Evolutionary conservation across 1,140 invertebrate species (phyloP), one percentile per base, ranked within the genome.

Genomic region (Drosophila obscura): DNA sequence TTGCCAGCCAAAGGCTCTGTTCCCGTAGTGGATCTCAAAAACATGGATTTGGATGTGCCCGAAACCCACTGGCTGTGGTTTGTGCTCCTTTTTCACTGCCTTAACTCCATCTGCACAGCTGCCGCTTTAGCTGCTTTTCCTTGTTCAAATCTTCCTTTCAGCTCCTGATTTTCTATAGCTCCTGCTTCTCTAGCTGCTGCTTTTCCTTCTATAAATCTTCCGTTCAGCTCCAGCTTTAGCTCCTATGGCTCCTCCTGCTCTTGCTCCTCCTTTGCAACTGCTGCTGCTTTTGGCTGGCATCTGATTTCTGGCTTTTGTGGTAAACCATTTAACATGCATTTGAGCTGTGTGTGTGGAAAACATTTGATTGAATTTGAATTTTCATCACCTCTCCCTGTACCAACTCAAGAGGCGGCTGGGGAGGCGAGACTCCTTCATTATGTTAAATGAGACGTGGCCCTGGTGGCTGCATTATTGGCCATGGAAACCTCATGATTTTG

Each of bases 291-390:
- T 35, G 35, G 35, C 58, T 73, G 53, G 28, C 41, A 28, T 44
- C 68, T 50, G 50, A 63, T 41, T 65, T 64, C 64, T 66, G 71
- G 71, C 61, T 58, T 66, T 65, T 74, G 72, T 43, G 72, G 72
- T 74, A 43, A 53, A 44, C 72, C 71, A 74, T 74, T 74, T 73
- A 44, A 52, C 48, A 39, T 74, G 61, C 71, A 75, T 46, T 49
- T 41, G 48, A 48, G 72, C 41, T 72, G 64, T 74, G 71, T 49
- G 66, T 39, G 35, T 11, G 55, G 55, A 57, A 63, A 75, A 59
- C 56, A 49, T 65, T 66, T 75, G 72, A 75, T 75, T 75, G 72
- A 74, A 74, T 73, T 73, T 73, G n/a, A n/a, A 28, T 22, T 11
- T 2, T 7, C 56, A 1, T 2, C 15, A 13, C 59, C 5, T 31